These are phyloP conservation scores for Dasypolia templi DNA, from an alignment of 2,888 invertebrate species.

Conservation along the genomic window DNA sequence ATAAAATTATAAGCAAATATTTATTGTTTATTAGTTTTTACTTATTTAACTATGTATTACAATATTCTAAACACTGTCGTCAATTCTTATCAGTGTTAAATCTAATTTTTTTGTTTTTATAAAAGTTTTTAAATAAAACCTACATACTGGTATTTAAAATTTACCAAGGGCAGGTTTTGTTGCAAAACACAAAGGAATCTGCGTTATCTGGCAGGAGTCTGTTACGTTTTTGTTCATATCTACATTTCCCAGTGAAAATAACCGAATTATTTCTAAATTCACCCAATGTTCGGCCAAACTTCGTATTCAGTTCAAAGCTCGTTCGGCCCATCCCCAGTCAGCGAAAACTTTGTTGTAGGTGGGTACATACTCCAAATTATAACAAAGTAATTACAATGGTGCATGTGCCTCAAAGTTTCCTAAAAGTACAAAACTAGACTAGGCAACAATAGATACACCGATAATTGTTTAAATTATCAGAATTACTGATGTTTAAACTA, in stretches of 20 bases:
- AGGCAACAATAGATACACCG: not conserved
- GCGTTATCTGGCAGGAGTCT: not conserved
- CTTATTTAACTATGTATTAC: not conserved
- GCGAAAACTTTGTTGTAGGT: not conserved
- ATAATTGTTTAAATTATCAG: conserved; percentile 23
- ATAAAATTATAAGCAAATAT: too few species aligned
- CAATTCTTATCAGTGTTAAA: not conserved
- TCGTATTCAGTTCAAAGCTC: not conserved
- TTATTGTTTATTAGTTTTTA: not conserved
- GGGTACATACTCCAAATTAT: not conserved
- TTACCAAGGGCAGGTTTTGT: not conserved
- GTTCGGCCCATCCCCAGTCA: not conserved
- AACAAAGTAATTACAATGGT: not conserved
- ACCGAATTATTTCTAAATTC: not conserved
- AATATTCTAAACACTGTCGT: too few species aligned
- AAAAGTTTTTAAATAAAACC: not conserved
- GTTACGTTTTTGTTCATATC: not conserved
- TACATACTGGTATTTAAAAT: not conserved
- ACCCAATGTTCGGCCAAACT: not conserved
- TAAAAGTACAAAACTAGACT: not conserved
- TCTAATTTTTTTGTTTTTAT: not conserved
- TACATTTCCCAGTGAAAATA: not conserved
- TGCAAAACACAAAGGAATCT: not conserved
- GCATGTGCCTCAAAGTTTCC: not conserved
- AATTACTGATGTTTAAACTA: conserved; percentile 6